Base-by-base conservation (phyloP, 2,888 invertebrate species). In the Abrostola tripartita region DNA sequence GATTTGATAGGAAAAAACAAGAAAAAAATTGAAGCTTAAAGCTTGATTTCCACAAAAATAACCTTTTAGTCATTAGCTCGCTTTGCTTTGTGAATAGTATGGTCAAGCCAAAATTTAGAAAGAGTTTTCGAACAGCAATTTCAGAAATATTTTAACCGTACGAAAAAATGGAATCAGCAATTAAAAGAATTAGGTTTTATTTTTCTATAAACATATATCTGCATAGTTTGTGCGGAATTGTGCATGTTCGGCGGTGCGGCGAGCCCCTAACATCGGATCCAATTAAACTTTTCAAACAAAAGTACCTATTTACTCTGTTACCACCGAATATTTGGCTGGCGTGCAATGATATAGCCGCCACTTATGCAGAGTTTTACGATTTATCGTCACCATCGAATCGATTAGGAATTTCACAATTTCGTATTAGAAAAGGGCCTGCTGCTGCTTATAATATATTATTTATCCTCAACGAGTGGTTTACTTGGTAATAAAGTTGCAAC, bases 251-350 rank as follows among this genome's bases (percentile, higher is more conserved):
- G 9, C 9, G 52, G 61, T 62, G 52, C 56, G 14, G 40, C 49
- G 65, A 64, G 56, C 50, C 58, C 56, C 63, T 63, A 78, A 72
- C 66, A 69, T 63, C 42, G 63, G 47, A 52, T 50, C 69, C 76
- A 81, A 81, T 81, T 79, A 76, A 73, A 79, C 68, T 78, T 79
- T 70, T 57, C 42, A 37, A 68, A 71, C 67, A 70, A 69, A 74
- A 62, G 69, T 41, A 41, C 41, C 24, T 66, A 63, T 78, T 59
- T 62, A 52, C 47, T 65, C 24, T 54, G 65, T 51, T 59, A 10
- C 52, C 42, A 36, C 53, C 54, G 57, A 60, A 50, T 58, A 61
- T 62, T 70, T 61, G 70, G 70, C 75, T 41, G 71, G 35, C 24
- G 24, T 24, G 24, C 1, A 24, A 24, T 24, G 24, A 24, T 24